Evolutionary conservation across 2,888 invertebrate species (phyloP).

Genomic region (Nesidiocoris tenuis): DNA sequence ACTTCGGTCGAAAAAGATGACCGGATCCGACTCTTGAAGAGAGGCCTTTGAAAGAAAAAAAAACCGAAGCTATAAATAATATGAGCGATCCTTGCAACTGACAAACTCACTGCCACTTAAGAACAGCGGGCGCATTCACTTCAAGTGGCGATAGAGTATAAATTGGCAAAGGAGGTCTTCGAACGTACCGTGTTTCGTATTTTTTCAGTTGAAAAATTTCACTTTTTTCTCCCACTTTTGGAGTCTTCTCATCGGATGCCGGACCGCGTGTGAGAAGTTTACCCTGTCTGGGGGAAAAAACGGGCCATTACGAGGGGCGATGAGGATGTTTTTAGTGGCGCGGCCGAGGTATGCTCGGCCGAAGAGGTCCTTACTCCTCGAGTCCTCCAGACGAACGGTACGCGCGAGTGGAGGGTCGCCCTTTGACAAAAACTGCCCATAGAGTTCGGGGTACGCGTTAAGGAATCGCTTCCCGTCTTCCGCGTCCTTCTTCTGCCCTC

Average conservation of each 20-base stretch:
- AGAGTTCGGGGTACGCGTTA: conserved; percentile 10
- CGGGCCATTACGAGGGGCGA: conserved; percentile 7
- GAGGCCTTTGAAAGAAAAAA: neutral
- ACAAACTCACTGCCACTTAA: conserved; percentile 39
- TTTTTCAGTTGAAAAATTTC: conserved; percentile 5
- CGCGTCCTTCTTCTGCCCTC: neutral
- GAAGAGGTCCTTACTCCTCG: neutral
- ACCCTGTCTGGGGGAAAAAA: neutral
- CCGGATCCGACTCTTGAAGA: neutral
- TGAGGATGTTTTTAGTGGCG: conserved; percentile 1
- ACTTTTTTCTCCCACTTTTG: neutral
- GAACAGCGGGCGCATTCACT: conserved; percentile 37
- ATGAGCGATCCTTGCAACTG: conserved; percentile 14
- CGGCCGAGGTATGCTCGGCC: neutral
- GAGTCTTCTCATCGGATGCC: neutral
- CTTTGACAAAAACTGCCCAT: conserved; percentile 25
- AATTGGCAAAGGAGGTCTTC: conserved; percentile 22
- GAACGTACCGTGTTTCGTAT: neutral
- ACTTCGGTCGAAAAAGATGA: conserved; percentile 11
- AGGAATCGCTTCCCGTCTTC: conserved; percentile 10
- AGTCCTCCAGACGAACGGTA: neutral
- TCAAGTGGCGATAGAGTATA: conserved; percentile 43
- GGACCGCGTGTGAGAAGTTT: neutral
- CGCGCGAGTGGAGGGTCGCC: neutral
- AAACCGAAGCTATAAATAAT: conserved; percentile 29